Conservation (phyloP, 2,797 vertebrate genomes). For the Lycodopsis pacificus region DNA sequence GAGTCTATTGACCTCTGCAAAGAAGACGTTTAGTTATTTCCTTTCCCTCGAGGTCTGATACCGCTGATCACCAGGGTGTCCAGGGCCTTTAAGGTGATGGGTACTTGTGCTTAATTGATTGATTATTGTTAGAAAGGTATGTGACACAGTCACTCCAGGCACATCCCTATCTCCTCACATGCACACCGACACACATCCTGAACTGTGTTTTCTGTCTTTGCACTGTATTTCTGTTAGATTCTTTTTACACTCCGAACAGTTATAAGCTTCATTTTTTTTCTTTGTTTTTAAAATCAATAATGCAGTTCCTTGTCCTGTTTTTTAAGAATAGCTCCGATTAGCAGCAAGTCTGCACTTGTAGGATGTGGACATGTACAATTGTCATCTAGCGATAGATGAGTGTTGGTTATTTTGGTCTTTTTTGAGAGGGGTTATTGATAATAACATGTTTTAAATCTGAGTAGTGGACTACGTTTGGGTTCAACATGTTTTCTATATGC, state of each 20-base stretch:
- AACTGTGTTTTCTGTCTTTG: conserved; percentile 40
- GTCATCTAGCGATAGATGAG: conserved; percentile 22
- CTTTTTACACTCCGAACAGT: conserved; percentile 52
- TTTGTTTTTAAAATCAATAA: conserved; percentile 10
- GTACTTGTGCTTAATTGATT: conserved; percentile 20
- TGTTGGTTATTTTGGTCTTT: conserved; percentile 1
- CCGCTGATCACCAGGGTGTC: conserved; percentile 2
- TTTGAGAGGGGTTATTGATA: conserved; percentile 9
- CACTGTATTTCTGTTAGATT: conserved; percentile 37
- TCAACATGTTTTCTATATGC: conserved; percentile 62
- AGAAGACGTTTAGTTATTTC: not conserved
- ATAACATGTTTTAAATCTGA: conserved; percentile 57
- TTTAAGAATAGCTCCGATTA: conserved; percentile 18
- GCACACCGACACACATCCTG: conserved; percentile 26
- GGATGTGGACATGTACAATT: conserved; percentile 2
- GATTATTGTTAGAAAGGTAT: conserved; percentile 21
- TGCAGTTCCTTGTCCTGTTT: conserved; percentile 11
- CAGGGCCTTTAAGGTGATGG: conserved; percentile 8
- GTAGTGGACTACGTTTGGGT: conserved; percentile 47
- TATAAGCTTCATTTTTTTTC: not conserved
- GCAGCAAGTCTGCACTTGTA: conserved; percentile 31
- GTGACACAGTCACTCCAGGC: conserved; percentile 25
- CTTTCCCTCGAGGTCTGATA: not conserved
- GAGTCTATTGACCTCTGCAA: conserved; percentile 13
- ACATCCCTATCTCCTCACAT: conserved; percentile 8